phyloP scores from a whole-genome alignment of 2,113 vertebrate species.

The Notechis scutatus region DNA sequence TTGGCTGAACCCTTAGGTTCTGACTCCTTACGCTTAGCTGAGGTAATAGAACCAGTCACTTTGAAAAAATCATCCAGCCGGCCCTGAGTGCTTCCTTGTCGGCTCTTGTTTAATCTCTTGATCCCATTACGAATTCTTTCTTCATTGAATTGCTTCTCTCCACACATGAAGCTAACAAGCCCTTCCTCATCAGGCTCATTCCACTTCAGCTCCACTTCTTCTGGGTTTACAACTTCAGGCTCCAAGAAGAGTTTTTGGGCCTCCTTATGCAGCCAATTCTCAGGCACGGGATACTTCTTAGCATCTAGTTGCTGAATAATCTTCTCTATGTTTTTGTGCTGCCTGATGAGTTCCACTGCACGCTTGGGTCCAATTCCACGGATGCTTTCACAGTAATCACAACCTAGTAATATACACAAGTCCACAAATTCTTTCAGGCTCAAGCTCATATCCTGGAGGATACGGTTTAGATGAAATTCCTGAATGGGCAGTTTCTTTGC shows the following conservation, averaged over 20 bases:
- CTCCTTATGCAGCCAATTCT: conserved; percentile 91
- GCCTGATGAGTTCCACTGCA: conserved; percentile 90
- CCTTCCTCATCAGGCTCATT: conserved; percentile 82
- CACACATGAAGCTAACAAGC: conserved; percentile 86
- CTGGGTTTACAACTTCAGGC: conserved; percentile 83
- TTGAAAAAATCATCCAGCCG: conserved; percentile 94
- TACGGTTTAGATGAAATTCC: conserved; percentile 86
- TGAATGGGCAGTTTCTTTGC: conserved; percentile 97
- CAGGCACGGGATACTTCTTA: conserved; percentile 84
- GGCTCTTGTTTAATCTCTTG: conserved; percentile 85
- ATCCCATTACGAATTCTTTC: conserved; percentile 87
- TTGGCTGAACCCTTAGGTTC: conserved; percentile 82
- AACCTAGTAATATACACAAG: conserved; percentile 93
- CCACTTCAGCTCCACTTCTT: conserved; percentile 85
- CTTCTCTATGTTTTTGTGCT: conserved; percentile 89
- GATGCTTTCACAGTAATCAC: conserved; percentile 95
- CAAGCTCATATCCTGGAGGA: conserved; percentile 84
- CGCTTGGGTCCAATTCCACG: conserved; percentile 95
- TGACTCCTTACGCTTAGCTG: conserved; percentile 86
- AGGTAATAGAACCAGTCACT: conserved; percentile 90
- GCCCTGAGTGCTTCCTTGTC: conserved; percentile 94
- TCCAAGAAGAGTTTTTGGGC: conserved; percentile 86
- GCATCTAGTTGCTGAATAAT: conserved; percentile 86
- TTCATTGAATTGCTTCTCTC: conserved; percentile 94
- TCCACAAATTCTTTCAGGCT: conserved; percentile 92